A percentile compares a stretch with the other conserved stretches of the same genome.
Conservation (phyloP, 2,113 vertebrate species). For the Puffinus mauretanicus region DNA sequence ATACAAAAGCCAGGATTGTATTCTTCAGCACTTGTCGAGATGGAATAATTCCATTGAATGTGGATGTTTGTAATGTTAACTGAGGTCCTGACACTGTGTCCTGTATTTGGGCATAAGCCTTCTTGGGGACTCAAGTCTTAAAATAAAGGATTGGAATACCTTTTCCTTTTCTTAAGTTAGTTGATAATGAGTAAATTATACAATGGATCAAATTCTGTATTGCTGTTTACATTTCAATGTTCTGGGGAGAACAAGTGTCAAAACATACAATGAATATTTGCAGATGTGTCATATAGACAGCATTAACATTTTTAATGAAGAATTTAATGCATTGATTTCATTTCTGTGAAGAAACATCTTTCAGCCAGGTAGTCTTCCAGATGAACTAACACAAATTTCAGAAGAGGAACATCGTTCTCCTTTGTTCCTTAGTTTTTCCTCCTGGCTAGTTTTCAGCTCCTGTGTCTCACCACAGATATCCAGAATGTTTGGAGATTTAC, state of each 20-base stretch:
- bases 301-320: background rate
- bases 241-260: background rate
- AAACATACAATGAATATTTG: background rate
- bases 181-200: background rate
- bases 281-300: background rate
- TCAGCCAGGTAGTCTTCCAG: background rate
- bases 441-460: background rate
- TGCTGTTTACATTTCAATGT: background rate
- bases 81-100: background rate
- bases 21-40: background rate
- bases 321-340: background rate
- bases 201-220: background rate
- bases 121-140: background rate
- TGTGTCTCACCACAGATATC: background rate
- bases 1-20: background rate
- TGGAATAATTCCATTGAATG: background rate
- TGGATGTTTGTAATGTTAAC: background rate
- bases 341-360: background rate
- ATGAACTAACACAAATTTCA: background rate
- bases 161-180: background rate
- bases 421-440: background rate
- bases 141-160: background rate
- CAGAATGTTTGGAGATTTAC: background rate
- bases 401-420: background rate
- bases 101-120: background rate